Conservation (phyloP, 2,888 invertebrate genomes). For the Lycocerus yunnanus region DNA sequence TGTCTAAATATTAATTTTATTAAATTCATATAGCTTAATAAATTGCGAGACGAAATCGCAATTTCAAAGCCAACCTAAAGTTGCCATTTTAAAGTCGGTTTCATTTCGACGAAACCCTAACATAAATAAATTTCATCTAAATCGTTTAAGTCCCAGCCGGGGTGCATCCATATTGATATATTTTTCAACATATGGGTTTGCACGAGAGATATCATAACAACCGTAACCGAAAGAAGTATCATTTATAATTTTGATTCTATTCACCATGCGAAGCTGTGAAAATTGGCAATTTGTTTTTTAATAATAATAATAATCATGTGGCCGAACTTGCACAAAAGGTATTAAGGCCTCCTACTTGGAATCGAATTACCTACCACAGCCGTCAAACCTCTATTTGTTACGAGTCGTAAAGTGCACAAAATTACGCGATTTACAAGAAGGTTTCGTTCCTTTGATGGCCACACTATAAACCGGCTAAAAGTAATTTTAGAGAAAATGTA, state of each 20-base stretch:
- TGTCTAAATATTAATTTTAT: not conserved
- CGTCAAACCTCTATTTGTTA: conserved; percentile 23
- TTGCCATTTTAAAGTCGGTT: not conserved
- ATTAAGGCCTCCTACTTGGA: not conserved
- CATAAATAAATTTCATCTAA: not conserved
- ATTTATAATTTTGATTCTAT: not conserved
- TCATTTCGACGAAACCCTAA: not conserved
- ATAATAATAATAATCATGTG: not conserved
- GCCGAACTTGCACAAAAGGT: not conserved
- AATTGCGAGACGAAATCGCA: not conserved
- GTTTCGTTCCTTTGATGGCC: conserved; percentile 4
- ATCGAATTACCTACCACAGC: conserved; percentile 18
- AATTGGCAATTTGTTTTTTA: not conserved
- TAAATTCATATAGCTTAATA: not conserved
- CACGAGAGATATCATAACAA: not conserved
- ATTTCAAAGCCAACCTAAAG: not conserved
- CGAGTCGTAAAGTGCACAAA: conserved; percentile 27
- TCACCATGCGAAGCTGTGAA: not conserved
- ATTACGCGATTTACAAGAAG: conserved; percentile 15
- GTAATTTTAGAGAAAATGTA: not conserved
- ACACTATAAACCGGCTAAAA: not conserved
- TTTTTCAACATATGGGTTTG: not conserved
- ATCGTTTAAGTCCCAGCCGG: not conserved
- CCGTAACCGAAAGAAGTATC: not conserved
- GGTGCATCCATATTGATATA: not conserved